phyloP scores from a whole-genome alignment of 2,797 vertebrate genomes.

The Falco biarmicus region DNA sequence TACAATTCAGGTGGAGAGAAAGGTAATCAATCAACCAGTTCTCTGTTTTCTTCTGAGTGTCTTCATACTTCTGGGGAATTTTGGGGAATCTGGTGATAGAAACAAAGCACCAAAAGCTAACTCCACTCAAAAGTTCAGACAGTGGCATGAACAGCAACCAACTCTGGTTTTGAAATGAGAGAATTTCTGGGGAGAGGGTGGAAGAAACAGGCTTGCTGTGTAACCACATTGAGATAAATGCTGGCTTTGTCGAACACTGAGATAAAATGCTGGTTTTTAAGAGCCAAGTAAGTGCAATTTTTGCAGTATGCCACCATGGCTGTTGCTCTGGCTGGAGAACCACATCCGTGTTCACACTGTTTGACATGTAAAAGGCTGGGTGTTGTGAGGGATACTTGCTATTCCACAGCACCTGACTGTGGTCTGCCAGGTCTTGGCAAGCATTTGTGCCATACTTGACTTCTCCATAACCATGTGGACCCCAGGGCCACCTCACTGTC shows the following conservation, averaged over 20 bases:
- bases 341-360: accelerated
- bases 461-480: accelerated
- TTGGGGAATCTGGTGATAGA: not conserved
- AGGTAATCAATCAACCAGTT: not conserved
- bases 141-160: not conserved
- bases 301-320: not conserved
- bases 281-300: not conserved
- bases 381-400: not conserved
- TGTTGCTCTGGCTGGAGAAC: not conserved
- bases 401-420: not conserved
- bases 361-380: not conserved
- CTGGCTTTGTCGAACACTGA: not conserved
- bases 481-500: too few species aligned
- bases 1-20: not conserved
- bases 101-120: not conserved
- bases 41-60: not conserved
- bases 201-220: not conserved
- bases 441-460: not conserved
- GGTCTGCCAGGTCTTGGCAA: not conserved
- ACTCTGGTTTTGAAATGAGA: not conserved
- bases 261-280: not conserved
- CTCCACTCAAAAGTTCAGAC: not conserved
- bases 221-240: not conserved
- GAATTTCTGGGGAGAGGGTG: not conserved
- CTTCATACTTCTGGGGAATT: not conserved